phyloP scores from a whole-genome alignment of 2,888 invertebrate genomes.

The Leucoptera coffeella region DNA sequence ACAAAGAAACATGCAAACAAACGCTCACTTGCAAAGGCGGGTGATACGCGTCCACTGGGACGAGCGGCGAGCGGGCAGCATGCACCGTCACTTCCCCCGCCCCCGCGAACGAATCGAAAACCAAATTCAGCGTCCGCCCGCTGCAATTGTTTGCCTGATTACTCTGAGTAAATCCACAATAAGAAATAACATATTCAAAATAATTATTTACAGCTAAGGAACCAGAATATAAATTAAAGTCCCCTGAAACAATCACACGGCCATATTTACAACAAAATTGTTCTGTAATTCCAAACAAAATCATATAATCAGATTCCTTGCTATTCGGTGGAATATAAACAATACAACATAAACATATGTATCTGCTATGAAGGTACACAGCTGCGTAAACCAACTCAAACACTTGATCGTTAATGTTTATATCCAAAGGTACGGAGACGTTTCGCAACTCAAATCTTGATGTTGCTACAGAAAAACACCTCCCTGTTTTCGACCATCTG shows the following conservation, averaged over 20 bases:
- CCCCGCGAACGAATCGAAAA: background rate
- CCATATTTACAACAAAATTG: too few relatives aligned
- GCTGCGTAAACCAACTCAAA: too few relatives aligned
- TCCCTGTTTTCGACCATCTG: too few relatives aligned
- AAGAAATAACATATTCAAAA: background rate
- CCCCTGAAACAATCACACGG: too few relatives aligned
- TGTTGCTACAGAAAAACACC: slow-evolving; percentile 8
- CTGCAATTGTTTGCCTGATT: background rate
- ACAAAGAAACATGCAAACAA: background rate
- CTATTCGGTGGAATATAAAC: too few relatives aligned
- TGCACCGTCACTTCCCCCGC: background rate
- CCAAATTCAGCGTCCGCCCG: background rate
- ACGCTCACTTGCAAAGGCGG: background rate
- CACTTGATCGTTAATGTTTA: too few relatives aligned
- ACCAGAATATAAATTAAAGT: too few relatives aligned
- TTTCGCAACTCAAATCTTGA: slow-evolving; percentile 6
- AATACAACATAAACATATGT: too few relatives aligned
- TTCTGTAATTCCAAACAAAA: background rate
- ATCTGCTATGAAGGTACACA: too few relatives aligned
- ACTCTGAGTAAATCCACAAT: background rate
- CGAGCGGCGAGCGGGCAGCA: background rate
- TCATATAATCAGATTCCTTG: background rate
- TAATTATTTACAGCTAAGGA: background rate
- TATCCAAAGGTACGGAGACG: slow-evolving; percentile 4
- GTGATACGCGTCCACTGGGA: background rate